phyloP scores from a whole-genome alignment of 53 echinoderm and acorn worm genomes.

The Paelopatides confundens region DNA sequence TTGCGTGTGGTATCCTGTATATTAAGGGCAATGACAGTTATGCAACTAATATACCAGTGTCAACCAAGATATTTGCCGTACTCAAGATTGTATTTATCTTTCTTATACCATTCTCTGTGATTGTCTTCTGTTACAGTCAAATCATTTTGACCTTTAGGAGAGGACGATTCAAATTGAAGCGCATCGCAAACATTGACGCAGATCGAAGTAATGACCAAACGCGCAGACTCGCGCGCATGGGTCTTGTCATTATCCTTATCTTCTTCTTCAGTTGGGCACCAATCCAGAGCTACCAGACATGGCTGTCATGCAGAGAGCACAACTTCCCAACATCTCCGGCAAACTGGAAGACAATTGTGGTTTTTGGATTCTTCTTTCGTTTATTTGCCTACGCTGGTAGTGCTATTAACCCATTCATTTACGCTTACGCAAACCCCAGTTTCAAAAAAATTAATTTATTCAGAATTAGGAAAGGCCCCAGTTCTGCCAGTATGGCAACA shows the following conservation, averaged over 20 bases:
- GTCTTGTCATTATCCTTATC: slow-evolving; percentile 14
- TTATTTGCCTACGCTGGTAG: slow-evolving; percentile 15
- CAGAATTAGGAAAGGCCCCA: neutral
- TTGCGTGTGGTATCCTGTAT: neutral
- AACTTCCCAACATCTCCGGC: neutral
- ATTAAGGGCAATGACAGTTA: neutral
- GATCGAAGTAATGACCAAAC: slow-evolving; percentile 4
- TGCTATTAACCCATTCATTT: slow-evolving; percentile 42
- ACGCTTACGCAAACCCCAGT: slow-evolving; percentile 44
- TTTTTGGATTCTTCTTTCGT: slow-evolving; percentile 13
- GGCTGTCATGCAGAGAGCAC: slow-evolving; percentile 7
- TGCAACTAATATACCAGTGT: neutral
- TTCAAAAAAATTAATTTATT: slow-evolving; percentile 28
- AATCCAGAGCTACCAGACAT: slow-evolving; percentile 22
- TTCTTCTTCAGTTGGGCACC: slow-evolving; percentile 44
- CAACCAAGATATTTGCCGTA: slow-evolving; percentile 1
- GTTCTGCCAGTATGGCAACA: neutral
- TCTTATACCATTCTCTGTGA: slow-evolving; percentile 20
- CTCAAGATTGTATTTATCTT: slow-evolving; percentile 11
- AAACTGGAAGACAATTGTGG: slow-evolving; percentile 8
- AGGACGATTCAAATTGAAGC: slow-evolving; percentile 13
- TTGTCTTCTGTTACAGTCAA: slow-evolving; percentile 13
- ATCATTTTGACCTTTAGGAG: slow-evolving; percentile 30
- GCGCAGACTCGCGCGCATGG: slow-evolving; percentile 34
- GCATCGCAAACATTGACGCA: slow-evolving; percentile 4